Conservation (phyloP, 2,888 invertebrate species). For the Limnephilus marmoratus region DNA sequence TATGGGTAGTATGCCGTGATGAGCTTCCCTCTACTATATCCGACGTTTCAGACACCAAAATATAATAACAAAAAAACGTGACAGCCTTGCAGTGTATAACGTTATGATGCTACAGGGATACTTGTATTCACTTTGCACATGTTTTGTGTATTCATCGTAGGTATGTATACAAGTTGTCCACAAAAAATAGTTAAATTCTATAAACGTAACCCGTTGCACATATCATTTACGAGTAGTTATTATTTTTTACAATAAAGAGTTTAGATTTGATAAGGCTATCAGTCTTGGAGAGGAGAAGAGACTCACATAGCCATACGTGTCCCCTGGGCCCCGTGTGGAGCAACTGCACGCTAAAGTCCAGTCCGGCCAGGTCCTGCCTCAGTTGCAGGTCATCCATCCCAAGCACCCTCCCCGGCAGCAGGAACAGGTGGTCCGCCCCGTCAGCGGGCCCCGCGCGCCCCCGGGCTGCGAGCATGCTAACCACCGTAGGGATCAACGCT, state of each 20-base stretch:
- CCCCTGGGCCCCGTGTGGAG: slow-evolving; percentile 77
- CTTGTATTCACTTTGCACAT: neutral
- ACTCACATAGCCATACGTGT: slow-evolving; percentile 80
- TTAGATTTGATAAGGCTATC: neutral
- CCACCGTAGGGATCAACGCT: neutral
- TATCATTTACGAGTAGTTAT: no score
- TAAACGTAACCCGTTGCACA: no score
- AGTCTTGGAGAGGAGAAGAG: neutral
- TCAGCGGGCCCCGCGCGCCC: slow-evolving; percentile 73
- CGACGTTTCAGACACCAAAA: no score
- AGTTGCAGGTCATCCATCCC: slow-evolving; percentile 77
- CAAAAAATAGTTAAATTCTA: no score
- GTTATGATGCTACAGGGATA: no score
- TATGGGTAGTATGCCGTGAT: no score
- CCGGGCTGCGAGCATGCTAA: slow-evolving; percentile 69
- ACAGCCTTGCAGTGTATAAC: no score
- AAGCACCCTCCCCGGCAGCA: slow-evolving; percentile 76
- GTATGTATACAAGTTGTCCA: no score
- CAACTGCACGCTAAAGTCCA: slow-evolving; percentile 76
- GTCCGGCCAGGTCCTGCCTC: slow-evolving; percentile 76
- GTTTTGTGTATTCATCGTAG: neutral
- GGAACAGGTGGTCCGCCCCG: slow-evolving; percentile 77
- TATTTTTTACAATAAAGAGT: neutral
- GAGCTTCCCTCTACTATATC: no score
- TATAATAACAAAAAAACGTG: no score